Evolutionary conservation across 30 jellyfish, hydroid and myxozoan genomes (phyloP).

Genomic region (Mastigias papua): DNA sequence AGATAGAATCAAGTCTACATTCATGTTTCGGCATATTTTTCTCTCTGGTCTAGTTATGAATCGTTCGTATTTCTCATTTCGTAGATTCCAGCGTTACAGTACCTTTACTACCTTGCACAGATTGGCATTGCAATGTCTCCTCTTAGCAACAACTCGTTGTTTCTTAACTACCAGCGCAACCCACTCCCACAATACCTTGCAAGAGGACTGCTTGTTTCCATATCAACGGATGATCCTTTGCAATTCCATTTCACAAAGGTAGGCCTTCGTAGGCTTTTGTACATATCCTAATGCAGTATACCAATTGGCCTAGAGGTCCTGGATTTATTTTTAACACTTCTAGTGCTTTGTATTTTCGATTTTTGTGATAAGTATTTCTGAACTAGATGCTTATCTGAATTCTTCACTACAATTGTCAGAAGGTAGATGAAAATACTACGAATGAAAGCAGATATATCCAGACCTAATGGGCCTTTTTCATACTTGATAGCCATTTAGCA

Average conservation of each 20-base stretch:
- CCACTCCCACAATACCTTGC: slow-evolving; percentile 98
- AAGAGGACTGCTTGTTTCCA: slow-evolving; percentile 91
- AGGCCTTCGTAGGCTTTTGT: background rate
- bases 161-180: slow-evolving; percentile 95
- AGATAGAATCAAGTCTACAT: no score
- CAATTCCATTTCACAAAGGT: slow-evolving; percentile 99
- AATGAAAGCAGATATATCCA: no score
- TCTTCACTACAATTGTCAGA: no score
- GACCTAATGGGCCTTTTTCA: no score
- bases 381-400: no score
- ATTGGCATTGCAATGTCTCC: slow-evolving; percentile 99
- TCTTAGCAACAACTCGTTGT: slow-evolving; percentile 95
- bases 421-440: no score
- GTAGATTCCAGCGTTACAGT: slow-evolving; percentile 97
- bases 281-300: background rate
- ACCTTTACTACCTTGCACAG: slow-evolving; percentile 95
- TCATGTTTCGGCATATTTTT: no score
- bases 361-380: no score
- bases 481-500: no score
- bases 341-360: no score
- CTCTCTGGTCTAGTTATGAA: background rate
- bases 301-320: no score
- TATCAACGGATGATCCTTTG: slow-evolving; percentile 98
- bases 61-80: background rate
- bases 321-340: no score